Evolutionary conservation across 1,140 invertebrate species (phyloP).

Genomic region (Eumeta japonica): DNA sequence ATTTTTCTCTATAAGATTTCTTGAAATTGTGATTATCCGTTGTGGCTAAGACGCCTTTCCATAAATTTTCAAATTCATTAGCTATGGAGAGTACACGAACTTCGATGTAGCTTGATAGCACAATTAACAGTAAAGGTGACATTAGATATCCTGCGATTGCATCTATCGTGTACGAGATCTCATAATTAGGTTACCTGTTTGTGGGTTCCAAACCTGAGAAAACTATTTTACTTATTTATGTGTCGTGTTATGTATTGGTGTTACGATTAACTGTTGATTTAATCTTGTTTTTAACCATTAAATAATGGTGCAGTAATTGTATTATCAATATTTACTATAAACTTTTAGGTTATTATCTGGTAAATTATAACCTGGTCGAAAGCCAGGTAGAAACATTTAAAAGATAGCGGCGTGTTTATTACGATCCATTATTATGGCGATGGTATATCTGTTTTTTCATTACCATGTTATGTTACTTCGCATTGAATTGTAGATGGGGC

Average conservation of each 20-base stretch:
- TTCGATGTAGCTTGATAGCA: slow-evolving; percentile 13
- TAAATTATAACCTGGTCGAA: slow-evolving; percentile 22
- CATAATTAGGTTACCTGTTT: slow-evolving; percentile 13
- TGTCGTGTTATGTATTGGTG: no score
- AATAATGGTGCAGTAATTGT: no score
- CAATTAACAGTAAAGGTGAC: slow-evolving; percentile 9
- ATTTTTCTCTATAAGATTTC: not conserved
- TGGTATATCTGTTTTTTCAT: no score
- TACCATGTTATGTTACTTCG: no score
- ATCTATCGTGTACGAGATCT: slow-evolving; percentile 10
- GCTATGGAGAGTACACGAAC: slow-evolving; percentile 14
- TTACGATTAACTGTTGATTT: no score
- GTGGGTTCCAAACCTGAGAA: slow-evolving; percentile 15
- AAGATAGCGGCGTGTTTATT: slow-evolving; percentile 21
- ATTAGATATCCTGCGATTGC: slow-evolving; percentile 3
- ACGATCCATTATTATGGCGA: no score
- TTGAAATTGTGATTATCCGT: not conserved
- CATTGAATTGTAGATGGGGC: no score
- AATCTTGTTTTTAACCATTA: no score
- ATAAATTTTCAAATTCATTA: slow-evolving; percentile 3
- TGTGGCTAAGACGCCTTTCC: slow-evolving; percentile 2
- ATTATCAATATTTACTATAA: slow-evolving; percentile 20
- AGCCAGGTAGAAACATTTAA: slow-evolving; percentile 16
- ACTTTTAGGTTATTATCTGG: slow-evolving; percentile 22
- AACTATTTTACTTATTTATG: no score